Evolutionary conservation across 2,888 invertebrate species (phyloP).

Genomic region (Drosophila affinis): DNA sequence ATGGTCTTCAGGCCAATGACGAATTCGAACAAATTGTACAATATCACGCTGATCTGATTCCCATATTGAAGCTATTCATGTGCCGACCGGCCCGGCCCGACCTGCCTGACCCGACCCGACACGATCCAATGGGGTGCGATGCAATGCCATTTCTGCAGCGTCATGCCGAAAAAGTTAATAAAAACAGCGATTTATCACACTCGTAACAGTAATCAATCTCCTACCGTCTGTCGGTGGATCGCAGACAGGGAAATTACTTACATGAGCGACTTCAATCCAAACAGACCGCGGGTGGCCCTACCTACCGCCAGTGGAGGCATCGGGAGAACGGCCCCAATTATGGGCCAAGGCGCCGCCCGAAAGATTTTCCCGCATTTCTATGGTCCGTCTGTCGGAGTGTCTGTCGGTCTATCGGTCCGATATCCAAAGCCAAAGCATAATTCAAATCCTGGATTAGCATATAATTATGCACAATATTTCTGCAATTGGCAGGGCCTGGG

Average conservation of each 20-base stretch:
- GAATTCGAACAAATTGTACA: slow-evolving; percentile 65
- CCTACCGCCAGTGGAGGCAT: slow-evolving; percentile 15
- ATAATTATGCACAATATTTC: slow-evolving; percentile 77
- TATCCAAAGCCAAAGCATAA: slow-evolving; percentile 13
- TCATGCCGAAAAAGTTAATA: slow-evolving; percentile 80
- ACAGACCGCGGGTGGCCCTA: slow-evolving; percentile 68
- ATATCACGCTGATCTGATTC: slow-evolving; percentile 81
- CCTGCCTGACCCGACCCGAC: no score
- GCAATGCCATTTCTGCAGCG: slow-evolving; percentile 50
- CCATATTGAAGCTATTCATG: slow-evolving; percentile 65
- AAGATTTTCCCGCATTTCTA: slow-evolving; percentile 1
- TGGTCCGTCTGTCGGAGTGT: not conserved
- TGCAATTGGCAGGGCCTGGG: slow-evolving; percentile 40
- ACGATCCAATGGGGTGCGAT: not conserved
- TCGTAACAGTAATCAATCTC: slow-evolving; percentile 74
- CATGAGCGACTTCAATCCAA: slow-evolving; percentile 72
- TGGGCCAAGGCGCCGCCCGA: slow-evolving; percentile 52
- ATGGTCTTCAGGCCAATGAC: slow-evolving; percentile 26
- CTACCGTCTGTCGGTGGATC: slow-evolving; percentile 58
- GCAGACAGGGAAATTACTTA: slow-evolving; percentile 58
- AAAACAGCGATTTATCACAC: slow-evolving; percentile 82
- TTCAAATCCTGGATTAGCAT: slow-evolving; percentile 57
- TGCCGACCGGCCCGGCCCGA: slow-evolving; percentile 6
- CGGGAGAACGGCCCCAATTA: slow-evolving; percentile 16
- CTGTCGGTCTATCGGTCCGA: not conserved